phyloP scores from a whole-genome alignment of 2,113 vertebrate species.

The Callospermophilus lateralis region DNA sequence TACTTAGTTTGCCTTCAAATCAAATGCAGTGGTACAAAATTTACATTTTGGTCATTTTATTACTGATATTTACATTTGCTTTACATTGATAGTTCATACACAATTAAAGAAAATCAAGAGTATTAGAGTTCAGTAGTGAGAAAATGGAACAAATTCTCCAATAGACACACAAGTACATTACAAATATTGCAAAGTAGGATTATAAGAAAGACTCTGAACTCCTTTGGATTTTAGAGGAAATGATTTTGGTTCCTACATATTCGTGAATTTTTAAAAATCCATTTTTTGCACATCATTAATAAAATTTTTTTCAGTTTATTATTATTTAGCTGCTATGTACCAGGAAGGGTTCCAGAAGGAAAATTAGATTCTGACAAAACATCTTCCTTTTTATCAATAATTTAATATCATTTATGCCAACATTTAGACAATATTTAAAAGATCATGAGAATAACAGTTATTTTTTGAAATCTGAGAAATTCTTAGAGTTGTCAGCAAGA shows the following conservation, averaged over 20 bases:
- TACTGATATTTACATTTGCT: neutral
- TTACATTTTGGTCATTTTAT: neutral
- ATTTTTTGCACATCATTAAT: neutral
- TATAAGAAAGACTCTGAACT: neutral
- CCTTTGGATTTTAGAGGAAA: neutral
- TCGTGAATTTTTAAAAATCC: neutral
- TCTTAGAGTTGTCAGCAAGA: neutral
- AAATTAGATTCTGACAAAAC: neutral
- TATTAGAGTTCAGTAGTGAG: neutral
- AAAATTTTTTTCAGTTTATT: neutral
- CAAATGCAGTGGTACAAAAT: neutral
- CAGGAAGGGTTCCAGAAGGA: neutral
- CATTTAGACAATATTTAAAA: neutral
- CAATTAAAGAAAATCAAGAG: neutral
- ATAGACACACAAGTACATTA: neutral
- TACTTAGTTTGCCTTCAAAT: neutral
- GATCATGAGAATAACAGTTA: neutral
- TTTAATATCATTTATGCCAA: neutral
- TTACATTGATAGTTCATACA: neutral
- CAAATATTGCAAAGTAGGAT: neutral
- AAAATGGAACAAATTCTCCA: neutral
- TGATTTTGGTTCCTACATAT: neutral
- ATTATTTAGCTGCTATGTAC: neutral
- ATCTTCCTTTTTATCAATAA: neutral
- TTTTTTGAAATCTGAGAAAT: neutral